These are phyloP conservation scores for Apotomis capreana DNA, from an alignment of 2,888 invertebrate species.

Conservation along the genomic window DNA sequence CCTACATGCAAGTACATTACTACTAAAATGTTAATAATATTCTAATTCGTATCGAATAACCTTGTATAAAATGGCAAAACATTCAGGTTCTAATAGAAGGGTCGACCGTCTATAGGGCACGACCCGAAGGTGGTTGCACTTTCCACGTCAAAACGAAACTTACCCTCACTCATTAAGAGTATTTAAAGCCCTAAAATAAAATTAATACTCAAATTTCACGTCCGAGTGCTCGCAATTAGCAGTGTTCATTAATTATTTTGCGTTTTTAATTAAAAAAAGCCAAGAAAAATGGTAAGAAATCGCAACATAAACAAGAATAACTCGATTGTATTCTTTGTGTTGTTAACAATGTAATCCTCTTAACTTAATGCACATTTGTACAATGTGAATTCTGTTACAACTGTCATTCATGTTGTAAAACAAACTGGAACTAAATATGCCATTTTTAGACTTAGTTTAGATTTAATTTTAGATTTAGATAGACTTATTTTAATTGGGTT, in stretches of 20 bases:
- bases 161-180: conserved; percentile 25
- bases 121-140: conserved; percentile 19
- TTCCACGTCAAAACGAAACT: conserved; percentile 29
- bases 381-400: no score
- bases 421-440: no score
- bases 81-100: conserved; percentile 5
- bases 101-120: background rate
- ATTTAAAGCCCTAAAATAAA: conserved; percentile 39
- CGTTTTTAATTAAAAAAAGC: conserved; percentile 38
- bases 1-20: background rate
- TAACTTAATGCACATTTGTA: no score
- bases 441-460: no score
- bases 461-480: no score
- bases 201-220: conserved; percentile 45
- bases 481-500: no score
- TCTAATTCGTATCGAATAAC: no score
- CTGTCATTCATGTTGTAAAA: no score
- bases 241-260: conserved; percentile 39
- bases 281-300: conserved; percentile 26
- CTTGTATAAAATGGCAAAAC: background rate
- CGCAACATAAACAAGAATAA: conserved; percentile 22
- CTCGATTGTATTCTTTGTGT: conserved; percentile 19
- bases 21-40: no score
- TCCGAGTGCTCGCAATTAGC: conserved; percentile 38
- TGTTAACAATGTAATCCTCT: background rate